Evolutionary conservation across 2,888 invertebrate genomes (phyloP).

Genomic region (Isoperla grammatica): DNA sequence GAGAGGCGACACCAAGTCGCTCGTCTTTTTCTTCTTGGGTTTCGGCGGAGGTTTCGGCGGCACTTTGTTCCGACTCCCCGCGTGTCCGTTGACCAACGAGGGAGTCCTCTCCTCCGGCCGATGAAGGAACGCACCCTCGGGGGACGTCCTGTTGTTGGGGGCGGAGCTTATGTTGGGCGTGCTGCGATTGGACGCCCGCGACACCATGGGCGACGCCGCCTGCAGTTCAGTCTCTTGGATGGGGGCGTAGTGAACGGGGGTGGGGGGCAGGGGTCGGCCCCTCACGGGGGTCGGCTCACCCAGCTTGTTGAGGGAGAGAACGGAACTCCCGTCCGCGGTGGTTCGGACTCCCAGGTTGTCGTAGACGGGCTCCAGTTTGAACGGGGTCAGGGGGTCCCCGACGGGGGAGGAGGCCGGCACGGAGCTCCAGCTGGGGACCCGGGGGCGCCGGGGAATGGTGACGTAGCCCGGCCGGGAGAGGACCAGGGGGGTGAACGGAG

Average conservation of each 20-base stretch:
- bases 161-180: constrained; percentile 19
- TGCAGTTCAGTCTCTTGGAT: constrained; percentile 47
- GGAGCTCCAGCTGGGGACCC: constrained; percentile 76
- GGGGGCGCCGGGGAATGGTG: constrained; percentile 76
- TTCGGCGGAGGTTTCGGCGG: constrained; percentile 81
- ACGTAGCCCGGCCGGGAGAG: constrained; percentile 76
- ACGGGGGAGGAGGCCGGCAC: constrained; percentile 48
- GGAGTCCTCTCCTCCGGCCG: constrained; percentile 51
- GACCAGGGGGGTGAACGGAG: constrained; percentile 57
- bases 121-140: constrained; percentile 38
- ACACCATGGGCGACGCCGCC: constrained; percentile 36
- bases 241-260: constrained; percentile 46
- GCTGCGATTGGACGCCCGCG: constrained; percentile 16
- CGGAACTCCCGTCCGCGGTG: constrained; percentile 81
- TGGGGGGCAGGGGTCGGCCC: constrained; percentile 56
- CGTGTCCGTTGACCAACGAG: constrained; percentile 46
- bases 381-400: constrained; percentile 46
- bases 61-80: constrained; percentile 51
- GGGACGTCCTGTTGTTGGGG: constrained; percentile 11
- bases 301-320: constrained; percentile 68
- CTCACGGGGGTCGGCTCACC: constrained; percentile 35
- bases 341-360: constrained; percentile 80
- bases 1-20: constrained; percentile 58
- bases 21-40: constrained; percentile 68
- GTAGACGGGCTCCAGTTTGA: constrained; percentile 66